These are phyloP conservation scores for Myripristis murdjan DNA, from an alignment of 2,797 vertebrate species.

Conservation along the genomic window DNA sequence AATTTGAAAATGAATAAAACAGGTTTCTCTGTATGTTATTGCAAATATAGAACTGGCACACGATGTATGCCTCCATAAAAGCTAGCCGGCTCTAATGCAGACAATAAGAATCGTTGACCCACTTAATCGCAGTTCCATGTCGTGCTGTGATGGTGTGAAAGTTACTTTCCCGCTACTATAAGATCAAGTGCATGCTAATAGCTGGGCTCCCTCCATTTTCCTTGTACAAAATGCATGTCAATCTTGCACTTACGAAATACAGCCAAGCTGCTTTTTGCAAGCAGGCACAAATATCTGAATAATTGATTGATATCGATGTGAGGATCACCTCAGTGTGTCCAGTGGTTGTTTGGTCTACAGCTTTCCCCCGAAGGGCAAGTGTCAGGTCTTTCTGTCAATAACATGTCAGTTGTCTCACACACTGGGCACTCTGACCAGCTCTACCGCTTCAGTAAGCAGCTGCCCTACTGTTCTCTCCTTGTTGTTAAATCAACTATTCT, in stretches of 20 bases:
- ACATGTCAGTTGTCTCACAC: conserved; percentile 48
- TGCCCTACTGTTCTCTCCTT: conserved; percentile 46
- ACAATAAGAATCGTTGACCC: conserved; percentile 75
- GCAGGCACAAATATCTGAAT: conserved; percentile 74
- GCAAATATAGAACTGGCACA: conserved; percentile 43
- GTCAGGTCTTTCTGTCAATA: conserved; percentile 67
- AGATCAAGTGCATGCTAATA: conserved; percentile 60
- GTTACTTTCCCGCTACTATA: conserved; percentile 45
- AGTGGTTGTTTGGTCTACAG: conserved; percentile 67
- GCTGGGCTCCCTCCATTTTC: conserved; percentile 26
- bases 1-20: conserved; percentile 65
- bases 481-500: conserved; percentile 60
- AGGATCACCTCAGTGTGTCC: conserved; percentile 70
- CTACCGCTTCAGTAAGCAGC: conserved; percentile 57
- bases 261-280: conserved; percentile 66
- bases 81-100: conserved; percentile 62
- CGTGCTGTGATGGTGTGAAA: conserved; percentile 50
- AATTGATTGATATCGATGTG: conserved; percentile 75
- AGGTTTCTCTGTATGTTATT: conserved; percentile 38
- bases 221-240: conserved; percentile 73
- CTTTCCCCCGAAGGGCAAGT: conserved; percentile 48
- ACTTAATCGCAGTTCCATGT: conserved; percentile 62
- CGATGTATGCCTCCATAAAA: conserved; percentile 65
- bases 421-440: conserved; percentile 48
- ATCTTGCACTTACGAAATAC: conserved; percentile 71